Percentiles rank a stretch among this genome's conserved stretches.
phyloP scores from a whole-genome alignment of 2,113 vertebrate species.

The Nansenia antarctica region DNA sequence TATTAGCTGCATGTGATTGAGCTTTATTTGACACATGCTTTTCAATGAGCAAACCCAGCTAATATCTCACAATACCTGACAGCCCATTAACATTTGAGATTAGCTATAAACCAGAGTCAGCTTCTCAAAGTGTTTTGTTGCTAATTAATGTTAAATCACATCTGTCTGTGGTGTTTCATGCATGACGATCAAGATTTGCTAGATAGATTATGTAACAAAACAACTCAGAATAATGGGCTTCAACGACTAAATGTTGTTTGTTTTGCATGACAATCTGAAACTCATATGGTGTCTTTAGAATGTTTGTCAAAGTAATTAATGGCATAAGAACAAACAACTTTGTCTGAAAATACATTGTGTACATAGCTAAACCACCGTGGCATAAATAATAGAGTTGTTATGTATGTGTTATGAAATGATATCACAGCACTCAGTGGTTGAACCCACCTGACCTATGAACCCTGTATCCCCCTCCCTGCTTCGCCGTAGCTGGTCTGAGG shows the following conservation, averaged over 20 bases:
- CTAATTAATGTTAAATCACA: not conserved
- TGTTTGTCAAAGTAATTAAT: not conserved
- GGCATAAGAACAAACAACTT: not conserved
- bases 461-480: not conserved
- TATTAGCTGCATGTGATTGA: constrained; percentile 42
- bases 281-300: not conserved
- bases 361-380: not conserved
- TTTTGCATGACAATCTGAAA: constrained; percentile 12
- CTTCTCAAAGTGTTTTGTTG: constrained; percentile 11
- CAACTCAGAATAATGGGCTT: not conserved
- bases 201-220: not conserved
- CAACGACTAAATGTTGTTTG: not conserved
- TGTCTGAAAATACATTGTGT: no score
- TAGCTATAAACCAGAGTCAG: constrained; percentile 1
- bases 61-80: constrained; percentile 22
- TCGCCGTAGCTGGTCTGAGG: constrained; percentile 83
- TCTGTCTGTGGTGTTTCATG: constrained; percentile 34
- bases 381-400: not conserved
- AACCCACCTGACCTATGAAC: constrained; percentile 1
- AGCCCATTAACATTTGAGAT: constrained; percentile 21
- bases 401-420: not conserved
- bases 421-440: not conserved
- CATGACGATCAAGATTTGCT: constrained; percentile 41
- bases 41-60: constrained; percentile 6
- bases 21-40: constrained; percentile 39